A percentile compares a stretch with the other conserved stretches of the same genome.
Conservation (phyloP, 2,797 vertebrate genomes). For the Amniataba percoides region DNA sequence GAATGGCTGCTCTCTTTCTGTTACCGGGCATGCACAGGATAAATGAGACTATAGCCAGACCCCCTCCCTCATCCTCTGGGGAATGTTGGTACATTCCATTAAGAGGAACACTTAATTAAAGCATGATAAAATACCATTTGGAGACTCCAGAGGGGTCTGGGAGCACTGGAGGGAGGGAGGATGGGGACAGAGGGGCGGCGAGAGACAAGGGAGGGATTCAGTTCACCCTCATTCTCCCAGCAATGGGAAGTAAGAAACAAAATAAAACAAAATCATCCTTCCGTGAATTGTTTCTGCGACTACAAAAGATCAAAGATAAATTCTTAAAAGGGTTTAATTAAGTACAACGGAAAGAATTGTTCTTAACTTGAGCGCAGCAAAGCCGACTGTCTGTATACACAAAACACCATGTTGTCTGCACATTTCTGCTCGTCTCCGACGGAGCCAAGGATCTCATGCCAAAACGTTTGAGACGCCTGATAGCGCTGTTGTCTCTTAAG, state of each 20-base stretch:
- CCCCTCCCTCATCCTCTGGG: conserved; percentile 54
- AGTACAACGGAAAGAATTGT: conserved; percentile 18
- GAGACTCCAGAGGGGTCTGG: conserved; percentile 70
- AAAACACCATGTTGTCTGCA: not conserved
- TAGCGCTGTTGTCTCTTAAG: not conserved
- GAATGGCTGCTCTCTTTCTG: conserved; percentile 81
- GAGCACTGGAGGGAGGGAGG: conserved; percentile 30
- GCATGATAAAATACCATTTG: conserved; percentile 80
- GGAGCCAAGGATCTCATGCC: not conserved
- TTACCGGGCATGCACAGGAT: conserved; percentile 67
- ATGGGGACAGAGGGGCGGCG: not conserved
- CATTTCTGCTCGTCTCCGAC: not conserved
- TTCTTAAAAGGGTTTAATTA: conserved; percentile 44
- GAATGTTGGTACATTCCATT: conserved; percentile 81
- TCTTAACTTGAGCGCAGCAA: not conserved
- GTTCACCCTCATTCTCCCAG: conserved; percentile 40
- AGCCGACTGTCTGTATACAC: not conserved
- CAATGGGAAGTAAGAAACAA: conserved; percentile 39
- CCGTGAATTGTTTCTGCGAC: conserved; percentile 51
- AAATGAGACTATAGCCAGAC: conserved; percentile 68
- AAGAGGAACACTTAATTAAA: conserved; percentile 84
- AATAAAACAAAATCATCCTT: conserved; percentile 55
- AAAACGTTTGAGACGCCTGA: conserved; percentile 11
- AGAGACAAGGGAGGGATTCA: conserved; percentile 43
- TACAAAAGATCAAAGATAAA: conserved; percentile 46